Conservation (phyloP, 2,797 vertebrate species). For the Synaphobranchus kaupii region DNA sequence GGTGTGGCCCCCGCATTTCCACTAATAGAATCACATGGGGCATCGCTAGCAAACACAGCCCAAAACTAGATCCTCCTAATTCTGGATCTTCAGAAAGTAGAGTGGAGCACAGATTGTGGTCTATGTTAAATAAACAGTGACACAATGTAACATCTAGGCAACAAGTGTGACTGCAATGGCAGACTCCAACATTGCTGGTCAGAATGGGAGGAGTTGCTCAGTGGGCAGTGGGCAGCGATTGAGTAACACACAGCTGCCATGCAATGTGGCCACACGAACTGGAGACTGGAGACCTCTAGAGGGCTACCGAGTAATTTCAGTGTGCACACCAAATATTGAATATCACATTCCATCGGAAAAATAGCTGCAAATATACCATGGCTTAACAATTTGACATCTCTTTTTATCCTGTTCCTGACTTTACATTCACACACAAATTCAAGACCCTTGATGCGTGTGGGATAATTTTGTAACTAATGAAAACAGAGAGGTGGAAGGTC, state of each 20-base stretch:
- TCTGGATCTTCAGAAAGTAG: conserved; percentile 54
- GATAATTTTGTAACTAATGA: neutral
- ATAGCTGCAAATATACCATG: neutral
- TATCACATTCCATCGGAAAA: neutral
- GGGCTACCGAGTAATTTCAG: neutral
- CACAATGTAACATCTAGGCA: conserved; percentile 55
- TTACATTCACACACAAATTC: neutral
- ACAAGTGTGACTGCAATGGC: conserved; percentile 55
- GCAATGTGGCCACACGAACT: neutral
- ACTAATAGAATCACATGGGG: conserved; percentile 29
- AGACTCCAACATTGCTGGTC: conserved; percentile 79
- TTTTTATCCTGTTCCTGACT: neutral
- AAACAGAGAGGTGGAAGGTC: neutral
- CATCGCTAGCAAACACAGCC: conserved; percentile 11
- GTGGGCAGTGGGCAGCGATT: conserved; percentile 72
- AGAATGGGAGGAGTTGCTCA: conserved; percentile 65
- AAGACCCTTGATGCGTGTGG: neutral
- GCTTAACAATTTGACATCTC: neutral
- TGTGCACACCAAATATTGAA: neutral
- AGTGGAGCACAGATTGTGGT: neutral
- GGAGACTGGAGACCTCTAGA: neutral
- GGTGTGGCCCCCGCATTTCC: conserved; percentile 61
- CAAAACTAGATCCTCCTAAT: conserved; percentile 74
- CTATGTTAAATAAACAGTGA: conserved; percentile 38
- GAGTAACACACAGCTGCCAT: neutral